Base-by-base conservation (phyloP, 2,113 vertebrate genomes). In the Oenanthe melanoleuca region DNA sequence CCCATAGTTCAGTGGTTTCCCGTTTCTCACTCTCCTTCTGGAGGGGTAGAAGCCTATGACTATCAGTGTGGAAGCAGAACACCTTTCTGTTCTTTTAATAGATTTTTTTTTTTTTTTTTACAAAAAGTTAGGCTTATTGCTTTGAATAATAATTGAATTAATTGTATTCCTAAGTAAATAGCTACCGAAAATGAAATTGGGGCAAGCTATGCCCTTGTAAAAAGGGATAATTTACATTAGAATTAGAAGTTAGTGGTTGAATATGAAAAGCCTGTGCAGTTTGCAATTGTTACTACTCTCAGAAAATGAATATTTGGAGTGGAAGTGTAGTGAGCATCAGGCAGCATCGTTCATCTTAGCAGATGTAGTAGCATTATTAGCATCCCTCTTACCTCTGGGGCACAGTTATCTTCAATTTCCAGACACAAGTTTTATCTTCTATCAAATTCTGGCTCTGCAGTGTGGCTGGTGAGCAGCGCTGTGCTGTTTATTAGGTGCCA, bases 401-500 rank as follows among this genome's bases (percentile, higher is more conserved):
- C 57, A 40, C 69, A 13, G 60, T 84, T 93, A 74, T 91, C 93
- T 93, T 80, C 85, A 42, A 31, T 91, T 95, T 89, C 73, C 80
- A 95, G 93, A 22, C 57, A 70, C 29, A 60, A 75, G 59, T 88
- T 89, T 82, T 86, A 88, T 92, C 91, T 86, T 22, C 3, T 23
- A 50, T 84, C 57, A 61, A 6, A 65, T 89, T 61, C 65, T 81
- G 49, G 31, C 66, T 74, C 78, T 74, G 65, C 44, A 44, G 85
- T 45, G 45, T 75, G 65, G 79, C 82, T 86, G 59, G 40, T 66
- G 66, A 83, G 57, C 42, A 33, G 81, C 0, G 0, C 88, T 86
- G 63, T 73, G 80, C 44, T 88, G 44, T 56, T 94, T 74, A 38
- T 74, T 90, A 66, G 60, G 33, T 92, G 65, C 65, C 91, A 92